Conservation (phyloP, 2,113 vertebrate genomes). For the Andinoacara biseriatus region DNA sequence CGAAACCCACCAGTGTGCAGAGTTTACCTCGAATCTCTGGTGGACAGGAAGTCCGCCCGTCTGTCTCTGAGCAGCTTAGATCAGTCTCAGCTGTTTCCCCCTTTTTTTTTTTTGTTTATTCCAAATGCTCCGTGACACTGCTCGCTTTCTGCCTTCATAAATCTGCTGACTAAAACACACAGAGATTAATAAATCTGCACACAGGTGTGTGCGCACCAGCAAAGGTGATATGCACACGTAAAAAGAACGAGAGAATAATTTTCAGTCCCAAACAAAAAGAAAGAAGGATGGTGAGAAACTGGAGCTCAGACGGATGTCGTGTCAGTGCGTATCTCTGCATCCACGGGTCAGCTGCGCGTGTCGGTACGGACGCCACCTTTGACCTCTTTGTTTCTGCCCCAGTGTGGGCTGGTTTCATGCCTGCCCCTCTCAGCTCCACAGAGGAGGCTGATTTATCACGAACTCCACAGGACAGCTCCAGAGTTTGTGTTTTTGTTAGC, state of each 20-base stretch:
- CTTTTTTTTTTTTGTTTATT: rapidly evolving
- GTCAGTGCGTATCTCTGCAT: neutral
- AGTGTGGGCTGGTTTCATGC: neutral
- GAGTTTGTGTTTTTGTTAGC: neutral
- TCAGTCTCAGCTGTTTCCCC: conserved; percentile 3
- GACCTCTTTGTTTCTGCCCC: neutral
- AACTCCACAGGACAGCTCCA: conserved; percentile 1
- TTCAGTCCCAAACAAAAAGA: too few relatives aligned
- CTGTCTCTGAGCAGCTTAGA: neutral
- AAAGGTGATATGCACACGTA: neutral
- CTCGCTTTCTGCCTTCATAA: neutral
- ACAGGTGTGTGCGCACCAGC: neutral
- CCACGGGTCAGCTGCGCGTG: neutral
- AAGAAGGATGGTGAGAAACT: neutral
- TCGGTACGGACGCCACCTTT: neutral
- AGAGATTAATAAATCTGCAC: neutral
- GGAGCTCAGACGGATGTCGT: neutral
- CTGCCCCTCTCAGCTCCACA: neutral
- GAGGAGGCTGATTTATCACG: neutral
- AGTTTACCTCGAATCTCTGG: neutral
- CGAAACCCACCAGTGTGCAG: neutral
- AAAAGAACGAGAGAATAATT: neutral
- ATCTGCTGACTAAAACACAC: neutral
- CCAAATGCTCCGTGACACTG: neutral
- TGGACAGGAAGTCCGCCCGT: neutral